Percentiles rank a stretch among this genome's conserved stretches.
Evolutionary conservation across 2,888 invertebrate genomes (phyloP).

Genomic region (Clivina fossor): DNA sequence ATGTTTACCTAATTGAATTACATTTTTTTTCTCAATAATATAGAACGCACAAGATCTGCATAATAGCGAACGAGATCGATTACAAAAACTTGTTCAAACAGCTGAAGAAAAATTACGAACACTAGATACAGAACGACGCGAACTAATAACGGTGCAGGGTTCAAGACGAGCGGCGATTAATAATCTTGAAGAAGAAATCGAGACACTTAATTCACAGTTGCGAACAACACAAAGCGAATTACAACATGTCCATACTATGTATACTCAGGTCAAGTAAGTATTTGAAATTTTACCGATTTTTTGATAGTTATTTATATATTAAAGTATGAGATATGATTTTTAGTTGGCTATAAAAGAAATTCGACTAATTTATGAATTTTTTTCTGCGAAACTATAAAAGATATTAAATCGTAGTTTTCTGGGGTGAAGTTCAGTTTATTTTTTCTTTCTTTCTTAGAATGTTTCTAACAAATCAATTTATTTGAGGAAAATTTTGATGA

Average conservation of each 20-base stretch:
- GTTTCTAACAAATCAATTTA: too few relatives aligned
- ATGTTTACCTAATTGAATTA: not conserved
- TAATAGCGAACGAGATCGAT: constrained; percentile 54
- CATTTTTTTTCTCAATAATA: not conserved
- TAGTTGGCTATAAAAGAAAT: too few relatives aligned
- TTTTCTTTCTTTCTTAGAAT: too few relatives aligned
- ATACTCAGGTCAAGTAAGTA: constrained; percentile 61
- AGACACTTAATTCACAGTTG: constrained; percentile 57
- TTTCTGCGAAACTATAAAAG: too few relatives aligned
- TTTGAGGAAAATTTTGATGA: too few relatives aligned
- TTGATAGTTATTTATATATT: too few relatives aligned
- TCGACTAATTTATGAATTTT: too few relatives aligned
- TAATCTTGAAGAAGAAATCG: constrained; percentile 59
- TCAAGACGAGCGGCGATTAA: constrained; percentile 56
- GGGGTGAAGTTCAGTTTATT: too few relatives aligned
- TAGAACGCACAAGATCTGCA: constrained; percentile 48
- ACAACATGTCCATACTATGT: constrained; percentile 57
- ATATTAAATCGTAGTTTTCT: too few relatives aligned
- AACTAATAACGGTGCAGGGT: constrained; percentile 57
- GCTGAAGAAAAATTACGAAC: constrained; percentile 56
- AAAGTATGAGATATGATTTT: too few relatives aligned
- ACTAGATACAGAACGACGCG: constrained; percentile 60
- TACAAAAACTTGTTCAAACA: constrained; percentile 56
- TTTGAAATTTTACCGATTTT: too few relatives aligned
- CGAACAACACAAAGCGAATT: constrained; percentile 57